Evolutionary conservation across 2,797 vertebrate species (phyloP).

Genomic region (Bovichtus variegatus): DNA sequence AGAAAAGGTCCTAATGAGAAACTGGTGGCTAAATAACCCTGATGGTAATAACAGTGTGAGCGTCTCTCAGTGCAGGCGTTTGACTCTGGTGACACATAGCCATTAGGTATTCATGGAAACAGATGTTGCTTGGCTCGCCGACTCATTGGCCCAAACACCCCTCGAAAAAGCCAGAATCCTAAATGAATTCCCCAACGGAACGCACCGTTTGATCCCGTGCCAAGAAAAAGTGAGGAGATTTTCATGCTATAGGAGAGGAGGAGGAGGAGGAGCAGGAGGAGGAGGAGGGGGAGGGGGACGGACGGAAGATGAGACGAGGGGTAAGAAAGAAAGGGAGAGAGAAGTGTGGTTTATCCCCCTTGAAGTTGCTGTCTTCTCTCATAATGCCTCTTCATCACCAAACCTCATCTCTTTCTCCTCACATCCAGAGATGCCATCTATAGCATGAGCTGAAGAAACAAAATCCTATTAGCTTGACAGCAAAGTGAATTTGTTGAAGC

Average conservation of each 20-base stretch:
- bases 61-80: conserved; percentile 66
- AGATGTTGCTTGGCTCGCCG: conserved; percentile 77
- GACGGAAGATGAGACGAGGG: not conserved
- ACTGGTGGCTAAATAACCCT: conserved; percentile 71
- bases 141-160: conserved; percentile 71
- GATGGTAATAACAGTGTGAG: conserved; percentile 75
- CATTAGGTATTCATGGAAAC: conserved; percentile 84
- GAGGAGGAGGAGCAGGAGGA: not conserved
- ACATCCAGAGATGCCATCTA: conserved; percentile 69
- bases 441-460: conserved; percentile 51
- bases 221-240: conserved; percentile 74
- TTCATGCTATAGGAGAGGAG: conserved; percentile 54
- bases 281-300: not conserved
- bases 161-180: conserved; percentile 72
- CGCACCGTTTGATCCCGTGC: conserved; percentile 71
- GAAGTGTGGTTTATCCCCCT: conserved; percentile 55
- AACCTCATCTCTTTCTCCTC: conserved; percentile 51
- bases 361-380: conserved; percentile 59
- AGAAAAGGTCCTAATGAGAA: conserved; percentile 74
- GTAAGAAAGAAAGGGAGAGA: conserved; percentile 11
- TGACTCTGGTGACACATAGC: conserved; percentile 80
- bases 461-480: conserved; percentile 79
- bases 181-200: conserved; percentile 78
- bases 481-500: conserved; percentile 75
- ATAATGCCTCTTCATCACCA: conserved; percentile 52